Base-by-base conservation (phyloP, 2,888 invertebrate genomes). In the Eupithecia abbreviata region DNA sequence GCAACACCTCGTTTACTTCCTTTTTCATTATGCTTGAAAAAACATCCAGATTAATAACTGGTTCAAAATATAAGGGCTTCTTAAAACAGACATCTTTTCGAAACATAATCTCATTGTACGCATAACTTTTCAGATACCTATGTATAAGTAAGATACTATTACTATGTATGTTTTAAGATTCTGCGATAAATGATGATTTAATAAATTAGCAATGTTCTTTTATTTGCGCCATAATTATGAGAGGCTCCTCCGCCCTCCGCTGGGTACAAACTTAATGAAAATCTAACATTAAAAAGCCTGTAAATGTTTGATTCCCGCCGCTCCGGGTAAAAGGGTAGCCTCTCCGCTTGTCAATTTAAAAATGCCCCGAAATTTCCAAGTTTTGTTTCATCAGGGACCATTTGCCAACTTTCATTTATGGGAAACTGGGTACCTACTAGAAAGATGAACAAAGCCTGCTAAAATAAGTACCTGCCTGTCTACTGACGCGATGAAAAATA, bases 331-430 rank as follows among this genome's bases (percentile, higher is more conserved):
- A 77, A 78, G 66, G 69, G 73, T 73, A 70, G 51, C 51, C 66
- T 76, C 76, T 71, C 67, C 55, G 70, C 72, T 69, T 76, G 77
- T 78, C 79, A 78, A 75, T 77, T 73, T 62, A 67, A 72, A 70
- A 75, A 62, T 67, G 62, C 49, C 43, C 62, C 6, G 41, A 73
- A 77, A 79, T 73, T 69, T 47, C 55, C 47, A 62, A 75, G 68
- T 75, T 80, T 76, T 74, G 69, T 77, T 75, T 45, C 75, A 73
- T 74, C 42, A 76, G 77, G 74, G 69, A 58, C 71, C 69, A 45
- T 30, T 62, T 30, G 62, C 30, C 62, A 30, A 30, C 66, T 77
- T 79, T 77, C 68, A 77, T 75, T 75, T 74, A 77, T 72, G 72
- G 75, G 73, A 76, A 77, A 81, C 51, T 51, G n/a, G 51, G 5